A percentile compares a stretch with the other conserved stretches of the same genome.
Evolutionary conservation across 64 coral and sea anemone genomes (phyloP).

Genomic region (Platygyra sinensis): DNA sequence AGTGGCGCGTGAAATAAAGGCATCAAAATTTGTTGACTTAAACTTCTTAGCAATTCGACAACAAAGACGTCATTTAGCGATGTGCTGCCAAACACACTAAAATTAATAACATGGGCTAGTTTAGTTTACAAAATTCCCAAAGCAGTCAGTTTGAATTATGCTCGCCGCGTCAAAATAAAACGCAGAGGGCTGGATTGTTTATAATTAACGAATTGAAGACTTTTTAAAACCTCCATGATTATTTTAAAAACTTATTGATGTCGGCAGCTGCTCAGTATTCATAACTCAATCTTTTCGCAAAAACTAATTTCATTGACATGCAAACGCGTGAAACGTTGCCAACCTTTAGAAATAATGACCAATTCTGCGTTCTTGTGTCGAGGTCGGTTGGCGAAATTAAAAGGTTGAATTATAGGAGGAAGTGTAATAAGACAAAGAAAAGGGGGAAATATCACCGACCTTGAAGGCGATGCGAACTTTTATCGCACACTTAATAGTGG

Average conservation of each 20-base stretch:
- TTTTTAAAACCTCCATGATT: slow-evolving; percentile 23
- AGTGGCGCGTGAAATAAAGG: slow-evolving; percentile 1
- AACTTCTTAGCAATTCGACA: not conserved
- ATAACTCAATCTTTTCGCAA: slow-evolving; percentile 16
- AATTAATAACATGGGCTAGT: not conserved
- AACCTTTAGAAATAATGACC: not conserved
- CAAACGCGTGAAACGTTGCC: slow-evolving; percentile 13
- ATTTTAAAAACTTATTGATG: slow-evolving; percentile 31
- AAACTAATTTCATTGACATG: slow-evolving; percentile 39
- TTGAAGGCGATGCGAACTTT: not conserved
- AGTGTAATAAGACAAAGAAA: not conserved
- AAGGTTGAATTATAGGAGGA: not conserved
- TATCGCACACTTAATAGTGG: not conserved
- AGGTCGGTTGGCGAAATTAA: not conserved
- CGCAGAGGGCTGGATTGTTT: not conserved
- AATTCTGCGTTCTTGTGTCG: not conserved
- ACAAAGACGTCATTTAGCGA: not conserved
- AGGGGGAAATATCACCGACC: not conserved
- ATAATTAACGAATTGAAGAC: slow-evolving; percentile 20
- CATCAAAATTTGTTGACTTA: slow-evolving; percentile 34
- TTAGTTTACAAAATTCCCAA: slow-evolving; percentile 9
- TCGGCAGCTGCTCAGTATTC: slow-evolving; percentile 27
- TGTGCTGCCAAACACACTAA: not conserved
- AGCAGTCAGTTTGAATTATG: not conserved
- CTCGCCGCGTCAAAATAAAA: not conserved